A percentile compares a stretch with the other conserved stretches of the same genome.
Evolutionary conservation across 2,113 vertebrate genomes (phyloP).

Genomic region (Sterna hirundo): DNA sequence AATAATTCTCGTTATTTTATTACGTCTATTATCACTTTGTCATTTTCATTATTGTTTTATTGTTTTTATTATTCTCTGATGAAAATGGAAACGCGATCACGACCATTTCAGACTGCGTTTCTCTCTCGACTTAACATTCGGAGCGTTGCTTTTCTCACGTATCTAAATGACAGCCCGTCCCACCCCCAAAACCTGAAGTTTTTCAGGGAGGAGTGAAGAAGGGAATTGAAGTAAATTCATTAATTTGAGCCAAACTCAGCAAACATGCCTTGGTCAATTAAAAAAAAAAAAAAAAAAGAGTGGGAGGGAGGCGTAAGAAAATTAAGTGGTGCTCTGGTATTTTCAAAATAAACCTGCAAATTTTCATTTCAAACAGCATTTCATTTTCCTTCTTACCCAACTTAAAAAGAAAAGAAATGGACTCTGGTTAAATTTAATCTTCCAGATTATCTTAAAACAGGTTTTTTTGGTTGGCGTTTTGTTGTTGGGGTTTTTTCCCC

Average conservation of each 20-base stretch:
- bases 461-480: background rate
- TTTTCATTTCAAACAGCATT: conserved; percentile 23
- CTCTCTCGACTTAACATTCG: background rate
- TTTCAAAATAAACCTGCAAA: conserved; percentile 32
- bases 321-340: conserved; percentile 13
- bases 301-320: conserved; percentile 12
- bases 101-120: background rate
- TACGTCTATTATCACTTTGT: background rate
- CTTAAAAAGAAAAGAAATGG: background rate
- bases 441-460: background rate
- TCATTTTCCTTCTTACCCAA: background rate
- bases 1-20: too few relatives aligned
- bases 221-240: background rate
- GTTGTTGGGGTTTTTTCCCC: accelerated
- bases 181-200: background rate
- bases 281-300: background rate
- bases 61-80: background rate
- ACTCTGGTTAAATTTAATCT: background rate
- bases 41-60: background rate
- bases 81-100: background rate
- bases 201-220: background rate
- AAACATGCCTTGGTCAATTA: background rate
- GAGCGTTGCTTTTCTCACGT: background rate
- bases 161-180: background rate
- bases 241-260: background rate